Percentiles rank a stretch among this genome's conserved stretches.
Evolutionary conservation across 2,113 vertebrate species (phyloP).

Genomic region (Philantomba maxwellii): DNA sequence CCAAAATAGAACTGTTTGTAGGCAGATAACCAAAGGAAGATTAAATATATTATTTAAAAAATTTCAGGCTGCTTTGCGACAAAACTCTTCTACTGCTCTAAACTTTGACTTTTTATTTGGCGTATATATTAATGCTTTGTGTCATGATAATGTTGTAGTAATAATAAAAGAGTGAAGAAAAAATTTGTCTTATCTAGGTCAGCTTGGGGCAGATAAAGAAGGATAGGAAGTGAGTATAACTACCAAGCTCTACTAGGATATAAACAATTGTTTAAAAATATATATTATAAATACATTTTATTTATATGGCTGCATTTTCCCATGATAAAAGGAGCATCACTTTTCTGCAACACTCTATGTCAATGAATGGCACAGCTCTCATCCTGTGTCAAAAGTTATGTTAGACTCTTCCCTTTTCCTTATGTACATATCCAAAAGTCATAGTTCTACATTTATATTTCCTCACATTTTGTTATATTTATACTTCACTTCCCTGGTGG

Average conservation of each 20-base stretch:
- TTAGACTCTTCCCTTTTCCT: neutral
- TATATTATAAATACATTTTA: neutral
- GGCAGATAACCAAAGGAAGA: neutral
- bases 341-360: neutral
- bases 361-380: neutral
- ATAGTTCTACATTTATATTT: neutral
- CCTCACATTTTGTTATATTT: neutral
- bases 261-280: neutral
- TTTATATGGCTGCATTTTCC: neutral
- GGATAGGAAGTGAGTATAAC: neutral
- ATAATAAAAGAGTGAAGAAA: neutral
- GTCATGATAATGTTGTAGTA: neutral
- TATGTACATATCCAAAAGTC: neutral
- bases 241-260: neutral
- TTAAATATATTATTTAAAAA: neutral
- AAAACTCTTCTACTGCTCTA: fast-evolving
- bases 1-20: neutral
- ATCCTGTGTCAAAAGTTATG: neutral
- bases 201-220: neutral
- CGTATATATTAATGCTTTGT: neutral
- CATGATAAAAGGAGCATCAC: neutral
- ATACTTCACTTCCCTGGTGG: neutral
- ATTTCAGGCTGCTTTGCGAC: neutral
- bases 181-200: neutral
- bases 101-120: neutral